Percentiles rank a stretch among this genome's conserved stretches.
Evolutionary conservation across 1,140 invertebrate genomes (phyloP).

Genomic region (Bicyclus anynana): DNA sequence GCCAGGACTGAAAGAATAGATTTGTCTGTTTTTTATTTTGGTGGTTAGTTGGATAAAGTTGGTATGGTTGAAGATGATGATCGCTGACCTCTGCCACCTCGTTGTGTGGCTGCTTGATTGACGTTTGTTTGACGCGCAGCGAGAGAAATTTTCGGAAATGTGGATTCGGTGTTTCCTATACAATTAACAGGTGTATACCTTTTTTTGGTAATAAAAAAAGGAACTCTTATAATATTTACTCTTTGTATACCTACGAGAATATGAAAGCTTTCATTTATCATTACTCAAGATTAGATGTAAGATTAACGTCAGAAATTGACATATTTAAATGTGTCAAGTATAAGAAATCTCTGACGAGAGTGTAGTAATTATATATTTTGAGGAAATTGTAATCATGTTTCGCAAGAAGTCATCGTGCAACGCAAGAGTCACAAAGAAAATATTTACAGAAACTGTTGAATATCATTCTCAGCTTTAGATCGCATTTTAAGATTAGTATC

Average conservation of each 20-base stretch:
- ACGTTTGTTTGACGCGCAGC: constrained; percentile 60
- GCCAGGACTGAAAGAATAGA: constrained; percentile 24
- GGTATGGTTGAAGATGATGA: constrained; percentile 41
- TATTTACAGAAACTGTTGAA: no score
- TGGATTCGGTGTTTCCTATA: constrained; percentile 7
- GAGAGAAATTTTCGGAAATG: constrained; percentile 58
- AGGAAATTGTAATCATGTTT: no score
- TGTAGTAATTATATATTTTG: no score
- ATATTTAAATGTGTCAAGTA: no score
- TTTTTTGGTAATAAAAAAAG: not conserved
- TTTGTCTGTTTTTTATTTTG: constrained; percentile 26
- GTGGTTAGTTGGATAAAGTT: constrained; percentile 19
- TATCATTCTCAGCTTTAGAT: no score
- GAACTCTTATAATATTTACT: not conserved
- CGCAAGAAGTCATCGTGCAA: no score
- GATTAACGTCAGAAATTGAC: no score
- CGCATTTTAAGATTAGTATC: no score
- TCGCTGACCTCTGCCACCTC: constrained; percentile 60
- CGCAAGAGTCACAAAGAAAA: no score
- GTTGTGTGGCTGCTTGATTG: constrained; percentile 64
- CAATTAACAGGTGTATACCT: not conserved
- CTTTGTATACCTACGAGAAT: not conserved
- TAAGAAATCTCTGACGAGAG: no score
- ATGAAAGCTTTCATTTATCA: no score
- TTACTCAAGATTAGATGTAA: no score